phyloP scores from a whole-genome alignment of 2,113 vertebrate genomes.

The Pteropus alecto region DNA sequence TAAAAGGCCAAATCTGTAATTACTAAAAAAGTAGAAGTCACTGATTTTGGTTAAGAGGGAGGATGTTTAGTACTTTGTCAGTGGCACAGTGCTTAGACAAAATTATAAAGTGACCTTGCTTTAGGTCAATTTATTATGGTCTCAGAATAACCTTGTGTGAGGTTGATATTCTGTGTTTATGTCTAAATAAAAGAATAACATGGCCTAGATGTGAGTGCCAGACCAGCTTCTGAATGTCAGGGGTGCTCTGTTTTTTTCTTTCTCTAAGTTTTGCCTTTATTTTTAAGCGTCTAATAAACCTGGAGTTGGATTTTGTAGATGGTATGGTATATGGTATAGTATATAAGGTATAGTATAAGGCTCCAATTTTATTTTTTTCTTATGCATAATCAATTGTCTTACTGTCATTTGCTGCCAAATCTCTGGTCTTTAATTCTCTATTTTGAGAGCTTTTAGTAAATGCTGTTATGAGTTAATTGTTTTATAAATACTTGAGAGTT shows the following conservation, averaged over 20 bases:
- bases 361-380: background rate
- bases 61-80: background rate
- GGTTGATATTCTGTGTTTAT: slow-evolving; percentile 8
- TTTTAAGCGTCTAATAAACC: background rate
- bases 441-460: background rate
- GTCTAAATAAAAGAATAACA: slow-evolving; percentile 32
- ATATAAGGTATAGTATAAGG: background rate
- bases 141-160: background rate
- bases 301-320: background rate
- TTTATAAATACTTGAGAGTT: background rate
- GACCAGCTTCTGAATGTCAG: background rate
- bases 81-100: background rate
- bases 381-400: background rate
- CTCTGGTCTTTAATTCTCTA: background rate
- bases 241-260: background rate
- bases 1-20: background rate
- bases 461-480: background rate
- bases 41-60: background rate
- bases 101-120: slow-evolving; percentile 28
- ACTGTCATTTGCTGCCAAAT: background rate
- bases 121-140: slow-evolving; percentile 6
- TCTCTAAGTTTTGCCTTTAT: background rate
- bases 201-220: background rate
- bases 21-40: slow-evolving; percentile 7
- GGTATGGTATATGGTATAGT: background rate